Percentiles rank a stretch among this genome's conserved stretches.
Conservation (phyloP, 2,113 vertebrate species). For the Dicaeum eximium region DNA sequence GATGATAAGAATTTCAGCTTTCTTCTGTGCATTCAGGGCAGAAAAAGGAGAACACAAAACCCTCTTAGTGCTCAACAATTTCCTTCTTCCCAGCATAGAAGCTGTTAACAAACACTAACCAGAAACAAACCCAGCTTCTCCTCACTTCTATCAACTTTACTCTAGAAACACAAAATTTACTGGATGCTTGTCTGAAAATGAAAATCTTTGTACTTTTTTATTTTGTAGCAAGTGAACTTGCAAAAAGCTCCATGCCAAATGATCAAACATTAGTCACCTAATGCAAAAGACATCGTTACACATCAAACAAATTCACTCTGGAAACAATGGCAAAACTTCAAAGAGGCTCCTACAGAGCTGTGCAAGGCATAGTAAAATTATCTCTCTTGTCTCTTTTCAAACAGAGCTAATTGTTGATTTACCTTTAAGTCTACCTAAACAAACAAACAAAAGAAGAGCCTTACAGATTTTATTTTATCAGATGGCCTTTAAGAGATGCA, state of each 20-base stretch:
- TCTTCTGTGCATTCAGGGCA: not conserved
- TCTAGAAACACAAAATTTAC: not conserved
- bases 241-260: not conserved
- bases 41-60: not conserved
- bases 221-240: not conserved
- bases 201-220: not conserved
- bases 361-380: constrained; percentile 25
- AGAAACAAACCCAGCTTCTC: not conserved
- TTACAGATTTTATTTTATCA: not conserved
- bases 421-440: not conserved
- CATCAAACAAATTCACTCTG: constrained; percentile 20
- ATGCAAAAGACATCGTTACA: not conserved
- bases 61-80: not conserved
- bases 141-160: not conserved
- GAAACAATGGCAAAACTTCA: constrained; percentile 50
- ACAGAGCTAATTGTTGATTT: constrained; percentile 38
- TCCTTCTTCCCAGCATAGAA: not conserved
- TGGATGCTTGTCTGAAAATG: not conserved
- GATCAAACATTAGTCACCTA: constrained; percentile 12
- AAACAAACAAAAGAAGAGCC: not conserved
- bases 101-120: not conserved
- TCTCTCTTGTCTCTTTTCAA: constrained; percentile 40
- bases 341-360: constrained; percentile 25
- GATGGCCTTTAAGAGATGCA: not conserved
- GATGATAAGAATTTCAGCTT: not conserved